Conservation (phyloP, 2,888 invertebrate genomes). For the Ormyrus pomaceus region DNA sequence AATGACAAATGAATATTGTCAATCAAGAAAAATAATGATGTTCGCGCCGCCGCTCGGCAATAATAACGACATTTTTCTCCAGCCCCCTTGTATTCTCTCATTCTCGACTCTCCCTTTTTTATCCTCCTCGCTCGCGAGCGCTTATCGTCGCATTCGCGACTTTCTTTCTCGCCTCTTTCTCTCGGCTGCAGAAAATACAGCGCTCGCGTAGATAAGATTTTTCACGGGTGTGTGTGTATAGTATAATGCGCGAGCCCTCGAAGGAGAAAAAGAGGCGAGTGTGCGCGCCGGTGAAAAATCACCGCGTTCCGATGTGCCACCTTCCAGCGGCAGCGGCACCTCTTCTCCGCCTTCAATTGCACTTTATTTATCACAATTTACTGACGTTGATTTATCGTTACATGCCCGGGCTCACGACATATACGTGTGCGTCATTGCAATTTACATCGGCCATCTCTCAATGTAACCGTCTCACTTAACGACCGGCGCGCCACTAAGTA, state of each 20-base stretch:
- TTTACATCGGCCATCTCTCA: slow-evolving; percentile 73
- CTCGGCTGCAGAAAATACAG: not conserved
- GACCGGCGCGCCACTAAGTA: slow-evolving; percentile 58
- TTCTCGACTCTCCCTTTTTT: not conserved
- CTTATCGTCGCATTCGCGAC: slow-evolving; percentile 18
- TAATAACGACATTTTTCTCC: slow-evolving; percentile 38
- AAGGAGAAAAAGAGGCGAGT: slow-evolving; percentile 4
- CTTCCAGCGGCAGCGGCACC: slow-evolving; percentile 32
- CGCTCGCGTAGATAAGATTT: slow-evolving; percentile 60
- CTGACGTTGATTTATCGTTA: slow-evolving; percentile 72
- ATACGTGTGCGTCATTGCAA: slow-evolving; percentile 69
- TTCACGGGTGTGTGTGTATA: slow-evolving; percentile 50
- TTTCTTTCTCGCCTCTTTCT: slow-evolving; percentile 2
- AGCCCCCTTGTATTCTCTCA: not conserved
- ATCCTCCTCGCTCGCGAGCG: not conserved
- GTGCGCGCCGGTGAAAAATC: slow-evolving; percentile 62
- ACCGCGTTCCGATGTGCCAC: slow-evolving; percentile 47
- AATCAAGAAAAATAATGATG: slow-evolving; percentile 55
- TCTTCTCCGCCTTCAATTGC: slow-evolving; percentile 67
- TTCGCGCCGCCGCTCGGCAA: slow-evolving; percentile 50
- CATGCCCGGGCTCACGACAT: slow-evolving; percentile 62
- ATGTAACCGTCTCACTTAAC: slow-evolving; percentile 73
- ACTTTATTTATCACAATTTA: slow-evolving; percentile 74
- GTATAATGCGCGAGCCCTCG: not conserved
- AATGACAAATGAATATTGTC: slow-evolving; percentile 54